Percentiles rank a stretch among this genome's conserved stretches.
phyloP scores from a whole-genome alignment of 1,140 invertebrate genomes.

The Alviniconcha marisindica region DNA sequence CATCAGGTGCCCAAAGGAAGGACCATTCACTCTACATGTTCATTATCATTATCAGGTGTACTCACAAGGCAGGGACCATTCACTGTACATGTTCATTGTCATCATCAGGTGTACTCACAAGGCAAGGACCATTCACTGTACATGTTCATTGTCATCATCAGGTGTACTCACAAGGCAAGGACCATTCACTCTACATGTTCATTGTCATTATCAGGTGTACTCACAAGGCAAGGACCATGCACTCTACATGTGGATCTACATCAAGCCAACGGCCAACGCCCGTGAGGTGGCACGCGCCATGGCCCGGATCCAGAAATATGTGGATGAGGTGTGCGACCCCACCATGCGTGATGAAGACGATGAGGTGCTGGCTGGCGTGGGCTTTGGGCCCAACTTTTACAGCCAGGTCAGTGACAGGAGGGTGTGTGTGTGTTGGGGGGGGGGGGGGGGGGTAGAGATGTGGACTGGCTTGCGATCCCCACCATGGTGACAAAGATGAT shows the following conservation, averaged over 20 bases:
- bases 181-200: no score
- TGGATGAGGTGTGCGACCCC: constrained; percentile 68
- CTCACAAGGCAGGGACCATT: no score
- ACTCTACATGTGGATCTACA: constrained; percentile 72
- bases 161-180: no score
- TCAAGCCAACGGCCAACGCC: constrained; percentile 65
- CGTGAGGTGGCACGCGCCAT: constrained; percentile 64
- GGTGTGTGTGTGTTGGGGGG: no score
- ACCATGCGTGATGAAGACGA: constrained; percentile 66
- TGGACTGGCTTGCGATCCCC: constrained; percentile 66
- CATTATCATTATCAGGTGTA: no score
- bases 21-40: no score
- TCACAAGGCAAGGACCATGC: constrained; percentile 72
- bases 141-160: no score
- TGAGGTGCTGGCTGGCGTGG: constrained; percentile 72
- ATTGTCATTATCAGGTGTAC: constrained; percentile 61
- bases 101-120: no score
- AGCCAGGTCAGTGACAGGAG: constrained; percentile 61
- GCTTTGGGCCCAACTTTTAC: constrained; percentile 72
- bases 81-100: no score
- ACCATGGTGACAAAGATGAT: constrained; percentile 66
- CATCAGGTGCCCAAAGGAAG: no score
- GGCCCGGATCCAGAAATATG: constrained; percentile 65
- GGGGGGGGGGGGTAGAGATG: no score
- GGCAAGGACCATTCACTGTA: no score